These are phyloP conservation scores for Euura saliciscinereae DNA, from an alignment of 1,140 invertebrate species.

Conservation along the genomic window DNA sequence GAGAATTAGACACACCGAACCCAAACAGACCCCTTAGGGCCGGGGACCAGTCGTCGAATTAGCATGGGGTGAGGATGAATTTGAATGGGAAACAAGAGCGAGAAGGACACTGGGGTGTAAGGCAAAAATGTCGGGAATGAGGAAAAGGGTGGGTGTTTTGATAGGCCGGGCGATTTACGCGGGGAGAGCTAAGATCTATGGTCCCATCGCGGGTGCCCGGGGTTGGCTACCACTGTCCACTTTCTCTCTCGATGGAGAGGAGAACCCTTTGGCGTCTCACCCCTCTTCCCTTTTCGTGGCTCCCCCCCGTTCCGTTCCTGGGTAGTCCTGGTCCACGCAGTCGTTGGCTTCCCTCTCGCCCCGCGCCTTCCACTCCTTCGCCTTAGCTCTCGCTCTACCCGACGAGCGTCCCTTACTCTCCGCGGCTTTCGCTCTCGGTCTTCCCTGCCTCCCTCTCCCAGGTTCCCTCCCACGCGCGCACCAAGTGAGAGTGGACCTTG, in stretches of 20 bases:
- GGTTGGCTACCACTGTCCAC: conserved; percentile 54
- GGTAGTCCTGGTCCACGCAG: conserved; percentile 19
- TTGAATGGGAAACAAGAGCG: no score
- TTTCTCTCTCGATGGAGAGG: conserved; percentile 43
- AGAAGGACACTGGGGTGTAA: no score
- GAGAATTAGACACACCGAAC: no score
- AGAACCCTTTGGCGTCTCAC: conserved; percentile 53
- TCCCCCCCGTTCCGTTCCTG: conserved; percentile 18
- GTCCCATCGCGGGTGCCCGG: background rate
- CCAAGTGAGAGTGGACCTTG: conserved; percentile 57
- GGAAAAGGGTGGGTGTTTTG: no score
- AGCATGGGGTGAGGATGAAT: no score
- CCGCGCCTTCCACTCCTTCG: conserved; percentile 20
- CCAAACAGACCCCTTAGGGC: no score
- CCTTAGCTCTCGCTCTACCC: conserved; percentile 14
- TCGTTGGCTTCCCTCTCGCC: conserved; percentile 18
- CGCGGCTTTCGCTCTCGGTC: background rate
- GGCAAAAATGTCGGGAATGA: no score
- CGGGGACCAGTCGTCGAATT: no score
- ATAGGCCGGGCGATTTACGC: no score
- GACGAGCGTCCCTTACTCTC: conserved; percentile 23
- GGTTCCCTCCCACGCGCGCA: background rate
- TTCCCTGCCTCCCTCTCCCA: background rate
- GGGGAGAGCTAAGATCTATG: no score
- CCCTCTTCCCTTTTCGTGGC: conserved; percentile 18